Evolutionary conservation across 2,113 vertebrate genomes (phyloP), one percentile per base, ranked within the genome.

Genomic region (Caretta caretta): DNA sequence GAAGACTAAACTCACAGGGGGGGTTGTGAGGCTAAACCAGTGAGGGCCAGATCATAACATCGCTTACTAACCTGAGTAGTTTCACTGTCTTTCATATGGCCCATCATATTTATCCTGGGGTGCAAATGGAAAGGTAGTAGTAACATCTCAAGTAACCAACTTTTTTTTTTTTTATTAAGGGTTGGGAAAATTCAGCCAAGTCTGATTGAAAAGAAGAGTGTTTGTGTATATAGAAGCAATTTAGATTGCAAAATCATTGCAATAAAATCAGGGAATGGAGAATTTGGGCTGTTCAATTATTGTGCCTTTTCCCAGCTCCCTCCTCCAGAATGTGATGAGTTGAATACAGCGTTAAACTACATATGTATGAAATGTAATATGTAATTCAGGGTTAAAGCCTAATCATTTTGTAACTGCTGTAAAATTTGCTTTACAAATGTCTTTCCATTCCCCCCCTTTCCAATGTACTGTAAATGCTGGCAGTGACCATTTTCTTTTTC

Each of bases 381-480:
- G 50, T 54, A 82, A 65, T 3, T 14, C 90, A 72, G 83, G 59
- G 69, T 86, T 75, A 84, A 87, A 86, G 76, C 80, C 62, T 24
- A 51, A 78, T 49, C n/a, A 4, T 35, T 38, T 59, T 53, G 25
- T 59, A 42, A 24, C 90, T 4, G 83, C 89, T 89, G 83, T 90
- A 86, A 72, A 80, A 88, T 16, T 82, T 10, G 86, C 62, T 88
- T 13, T 31, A 1, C 19, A 53, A 82, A 49, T 12, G 35, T 80
- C 83, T 93, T 69, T 87, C 86, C 53, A 0, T 83, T 13, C 14
- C 7, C 0, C 72, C 76, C 0, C 11, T 5, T 78, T 83, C 86
- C 86, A 48, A 72, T 76, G 93, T 91, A 29, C 90, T 48, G 80
- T 2, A 78, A 57, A 1, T 4, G 86, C 93, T 95, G 94, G 92